Base-by-base conservation (phyloP, 2,888 invertebrate species). In the Philaethria dido region DNA sequence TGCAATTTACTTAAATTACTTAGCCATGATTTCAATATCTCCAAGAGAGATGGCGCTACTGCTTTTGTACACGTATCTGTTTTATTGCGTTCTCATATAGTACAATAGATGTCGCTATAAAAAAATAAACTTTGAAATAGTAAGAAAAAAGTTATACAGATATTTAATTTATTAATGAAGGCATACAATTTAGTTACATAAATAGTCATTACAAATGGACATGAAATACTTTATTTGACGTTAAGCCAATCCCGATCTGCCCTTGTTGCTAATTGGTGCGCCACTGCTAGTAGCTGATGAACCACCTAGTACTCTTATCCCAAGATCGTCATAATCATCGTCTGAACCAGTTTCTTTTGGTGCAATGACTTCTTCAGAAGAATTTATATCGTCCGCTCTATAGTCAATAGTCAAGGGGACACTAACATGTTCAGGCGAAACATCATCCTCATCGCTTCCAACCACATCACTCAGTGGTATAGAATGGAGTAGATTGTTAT, bases 211-310 rank as follows among this genome's bases (percentile, higher is more conserved):
- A 39, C 20, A 20, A 20, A 20, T 55, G 16, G 13, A 16, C 5
- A 59, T 3, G 14, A 6, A 44, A 22, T 9, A 25, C 25, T 6
- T n/a, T 16, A 33, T 44, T 25, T 45, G 13, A 45, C 14, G 0
- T 29, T 18, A 45, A 33, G 9, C 5, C 14, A 25, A 16, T 60
- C 39, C 66, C 45, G 83, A 85, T 69, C 89, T 82, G 1, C 89
- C 90, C 70, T 77, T 88, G 48, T 74, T 81, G 63, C 73, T 84
- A 1, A 92, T 59, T 14, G 89, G 88, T 1, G 82, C 77, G 0
- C 91, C 91, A 70, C 89, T 91, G 5, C 84, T 80, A 0, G 84
- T 87, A 0, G 90, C 91, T 8, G 88, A 78, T 22, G 75, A 78
- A 1, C 91, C 91, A 3, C 91, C 91, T 36, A 92, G 80, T 9